Base-by-base conservation (phyloP, 2,113 vertebrate genomes). In the Sinocyclocheilus maitianheensis region DNA sequence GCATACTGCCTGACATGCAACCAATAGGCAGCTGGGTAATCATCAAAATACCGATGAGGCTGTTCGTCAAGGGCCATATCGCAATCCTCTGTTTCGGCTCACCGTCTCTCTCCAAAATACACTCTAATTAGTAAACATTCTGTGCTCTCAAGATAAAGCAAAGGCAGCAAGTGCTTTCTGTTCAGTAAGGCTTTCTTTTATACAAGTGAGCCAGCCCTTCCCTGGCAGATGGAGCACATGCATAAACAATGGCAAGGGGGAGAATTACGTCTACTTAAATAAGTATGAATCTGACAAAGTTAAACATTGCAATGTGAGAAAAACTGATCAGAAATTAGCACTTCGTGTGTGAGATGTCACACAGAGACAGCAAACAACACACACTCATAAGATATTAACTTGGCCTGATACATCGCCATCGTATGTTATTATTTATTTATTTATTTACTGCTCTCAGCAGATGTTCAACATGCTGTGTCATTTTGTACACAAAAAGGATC, bases 111-210 rank as follows among this genome's bases (percentile, higher is more conserved):
- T 87, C 48, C 20, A 75, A 84, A 89, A 71, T 34, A 80, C 83
- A 74, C 75, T 82, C 65, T 87, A 89, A 90, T 89, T 87, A 86
- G 67, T 84, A 78, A 88, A 84, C 85, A 71, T 76, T 79, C 83
- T 90, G 88, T 78, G 76, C 62, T 78, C 72, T 55, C 75, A 72
- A 88, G 83, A 89, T 87, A 85, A 89, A 89, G 84, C 77, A 85
- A 22, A 84, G 71, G 69, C 77, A 82, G 60, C 65, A 88, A 84
- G 81, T 85, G 63, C 51, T 43, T 43, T 63, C 53, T 86, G 69
- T 86, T 81, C 20, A 40, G 40, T 3, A 80, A 78, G 88, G 83
- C 76, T 62, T 53, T 71, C 43, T 40, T 46, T 77, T 69, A 82
- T 58, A 81, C 34, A 51, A 84, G 40, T 5, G 37, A 62, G 9